Evolutionary conservation across 2,113 vertebrate genomes (phyloP), one percentile per base, ranked within the genome.

Genomic region (Pimephales promelas): DNA sequence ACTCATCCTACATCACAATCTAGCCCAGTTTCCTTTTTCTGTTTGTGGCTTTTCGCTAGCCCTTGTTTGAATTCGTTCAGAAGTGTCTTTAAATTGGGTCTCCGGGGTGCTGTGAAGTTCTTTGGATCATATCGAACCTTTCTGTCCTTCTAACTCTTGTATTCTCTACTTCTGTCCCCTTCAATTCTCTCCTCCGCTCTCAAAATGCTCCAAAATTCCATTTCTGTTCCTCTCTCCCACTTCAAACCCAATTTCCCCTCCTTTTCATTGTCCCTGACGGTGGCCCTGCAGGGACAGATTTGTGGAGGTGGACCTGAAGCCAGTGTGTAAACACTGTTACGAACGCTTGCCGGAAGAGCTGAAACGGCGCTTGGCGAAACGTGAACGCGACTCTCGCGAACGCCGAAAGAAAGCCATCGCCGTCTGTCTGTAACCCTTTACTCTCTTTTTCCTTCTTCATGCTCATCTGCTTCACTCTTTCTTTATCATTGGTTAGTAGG

Each of bases 301-400:
- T 97, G 96, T 99, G 94, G 98, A 98, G 94, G 96, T 99, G 93
- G 98, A 99, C 92, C 94, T 99, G 92, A 98, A 95, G 92, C 97
- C 97, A 83, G 95, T 98, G 92, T 99, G 97, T 94, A 98, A 96
- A 92, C 96, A 96, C 90, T 99, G 98, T 93, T 99, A 98, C 24
- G 97, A 98, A 89, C 94, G 93, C 94, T 94, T 99, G 94, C 98
- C 98, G 0, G 97, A 98, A 89, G 98, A 99, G 92, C 96, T 99
- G 92, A 99, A 97, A 90, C 95, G 97, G 73, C 95, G 97, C 72
- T 96, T 99, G 88, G 97, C 97, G 82, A 96, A 94, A 91, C 95
- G 96, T 26, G 97, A 98, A 86, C 96, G 95, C 5, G 96, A 97
- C 87, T 92, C 95, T 80, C 98, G 97, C 92, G 97, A 93, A 26